Conservation (phyloP, 2,113 vertebrate genomes). For the Hippolais icterina region DNA sequence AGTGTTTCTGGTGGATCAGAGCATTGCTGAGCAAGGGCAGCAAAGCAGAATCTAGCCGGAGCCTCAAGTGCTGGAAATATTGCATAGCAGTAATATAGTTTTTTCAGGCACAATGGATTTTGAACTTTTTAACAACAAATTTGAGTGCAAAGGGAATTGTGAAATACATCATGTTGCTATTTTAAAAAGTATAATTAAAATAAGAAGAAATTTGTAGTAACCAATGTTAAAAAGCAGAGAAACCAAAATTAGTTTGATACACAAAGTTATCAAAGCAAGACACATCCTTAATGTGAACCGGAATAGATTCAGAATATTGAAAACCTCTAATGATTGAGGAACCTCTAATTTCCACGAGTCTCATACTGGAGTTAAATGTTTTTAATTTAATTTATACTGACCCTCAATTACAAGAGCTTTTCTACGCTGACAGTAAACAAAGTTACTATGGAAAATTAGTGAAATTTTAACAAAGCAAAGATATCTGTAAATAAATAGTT, state of each 20-base stretch:
- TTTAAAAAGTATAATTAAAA: neutral
- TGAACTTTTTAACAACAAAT: neutral
- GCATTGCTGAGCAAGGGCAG: neutral
- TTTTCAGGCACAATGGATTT: neutral
- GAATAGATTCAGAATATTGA: neutral
- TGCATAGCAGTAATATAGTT: neutral
- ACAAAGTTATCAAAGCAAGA: neutral
- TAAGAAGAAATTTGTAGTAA: neutral
- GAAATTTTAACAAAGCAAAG: neutral
- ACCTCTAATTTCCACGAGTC: neutral
- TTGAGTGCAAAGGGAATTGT: neutral
- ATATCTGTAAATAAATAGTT: neutral
- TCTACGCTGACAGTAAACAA: neutral
- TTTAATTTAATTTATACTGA: neutral
- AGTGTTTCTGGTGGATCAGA: neutral
- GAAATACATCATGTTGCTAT: neutral
- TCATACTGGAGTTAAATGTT: neutral
- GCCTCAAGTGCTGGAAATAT: neutral
- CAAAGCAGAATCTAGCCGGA: neutral
- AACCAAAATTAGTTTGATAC: neutral
- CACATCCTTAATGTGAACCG: neutral
- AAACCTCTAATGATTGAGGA: neutral
- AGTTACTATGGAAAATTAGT: slow-evolving; percentile 10
- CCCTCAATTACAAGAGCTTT: neutral
- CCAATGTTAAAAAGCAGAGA: neutral